Conservation (phyloP, 1,140 invertebrate genomes). For the Pinna nobilis region DNA sequence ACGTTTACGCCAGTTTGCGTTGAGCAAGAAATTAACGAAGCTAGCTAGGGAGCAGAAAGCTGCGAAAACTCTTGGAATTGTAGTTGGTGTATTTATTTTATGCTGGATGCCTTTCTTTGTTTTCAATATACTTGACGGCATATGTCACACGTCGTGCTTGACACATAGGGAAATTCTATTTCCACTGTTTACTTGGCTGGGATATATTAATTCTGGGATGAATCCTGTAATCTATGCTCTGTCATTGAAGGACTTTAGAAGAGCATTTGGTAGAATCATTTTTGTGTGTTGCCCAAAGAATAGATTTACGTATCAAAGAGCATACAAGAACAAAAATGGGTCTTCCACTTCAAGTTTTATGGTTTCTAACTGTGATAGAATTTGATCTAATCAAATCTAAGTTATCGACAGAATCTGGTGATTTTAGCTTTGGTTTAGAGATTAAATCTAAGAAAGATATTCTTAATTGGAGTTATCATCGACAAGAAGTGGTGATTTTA, state of each 20-base stretch:
- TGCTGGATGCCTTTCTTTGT: constrained; percentile 99
- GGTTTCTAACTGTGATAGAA: constrained; percentile 52
- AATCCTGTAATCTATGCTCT: constrained; percentile 79
- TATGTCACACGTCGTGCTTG: constrained; percentile 80
- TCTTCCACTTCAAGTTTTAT: constrained; percentile 62
- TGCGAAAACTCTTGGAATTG: constrained; percentile 95
- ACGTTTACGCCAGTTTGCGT: constrained; percentile 64
- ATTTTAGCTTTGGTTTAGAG: too few species aligned
- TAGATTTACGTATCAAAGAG: constrained; percentile 44
- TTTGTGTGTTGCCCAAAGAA: constrained; percentile 69
- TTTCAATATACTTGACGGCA: constrained; percentile 87
- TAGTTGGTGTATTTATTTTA: constrained; percentile 94
- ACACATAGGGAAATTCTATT: constrained; percentile 61
- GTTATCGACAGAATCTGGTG: too few species aligned
- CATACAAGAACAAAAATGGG: constrained; percentile 32
- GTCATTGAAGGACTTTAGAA: constrained; percentile 81
- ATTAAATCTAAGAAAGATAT: too few species aligned
- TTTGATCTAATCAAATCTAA: too few species aligned
- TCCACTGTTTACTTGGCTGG: constrained; percentile 75
- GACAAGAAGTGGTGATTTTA: too few species aligned
- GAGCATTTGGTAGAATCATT: constrained; percentile 82
- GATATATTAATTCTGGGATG: constrained; percentile 76
- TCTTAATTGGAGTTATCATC: too few species aligned
- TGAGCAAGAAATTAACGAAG: constrained; percentile 70
- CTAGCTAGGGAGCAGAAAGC: constrained; percentile 89